Conservation (phyloP, 2,888 invertebrate genomes). For the Melolontha melolontha region DNA sequence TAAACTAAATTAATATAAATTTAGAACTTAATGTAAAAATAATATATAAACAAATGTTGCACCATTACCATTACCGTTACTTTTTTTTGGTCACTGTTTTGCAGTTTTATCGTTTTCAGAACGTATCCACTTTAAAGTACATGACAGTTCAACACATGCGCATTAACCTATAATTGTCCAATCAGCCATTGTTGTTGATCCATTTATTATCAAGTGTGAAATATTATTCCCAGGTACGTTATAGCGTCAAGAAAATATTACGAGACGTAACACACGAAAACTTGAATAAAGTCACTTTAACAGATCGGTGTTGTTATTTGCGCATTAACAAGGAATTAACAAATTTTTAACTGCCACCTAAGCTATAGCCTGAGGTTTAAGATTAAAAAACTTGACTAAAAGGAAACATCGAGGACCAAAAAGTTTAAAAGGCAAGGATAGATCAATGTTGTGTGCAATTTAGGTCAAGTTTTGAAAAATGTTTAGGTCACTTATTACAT, state of each 20-base stretch:
- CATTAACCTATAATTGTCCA: conserved; percentile 64
- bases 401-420: conserved; percentile 6
- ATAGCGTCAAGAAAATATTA: conserved; percentile 24
- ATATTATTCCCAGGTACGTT: conserved; percentile 61
- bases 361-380: conserved; percentile 49
- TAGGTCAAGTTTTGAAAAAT: conserved; percentile 24
- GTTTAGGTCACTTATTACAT: conserved; percentile 14
- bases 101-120: conserved; percentile 16
- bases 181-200: conserved; percentile 68
- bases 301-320: conserved; percentile 25
- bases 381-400: conserved; percentile 37
- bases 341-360: conserved; percentile 51
- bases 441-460: conserved; percentile 10
- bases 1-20: too few species aligned
- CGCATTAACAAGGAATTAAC: conserved; percentile 22
- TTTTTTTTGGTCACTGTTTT: too few species aligned
- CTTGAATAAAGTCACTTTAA: conserved; percentile 23
- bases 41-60: too few species aligned
- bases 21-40: too few species aligned
- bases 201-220: conserved; percentile 63
- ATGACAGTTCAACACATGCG: conserved; percentile 57
- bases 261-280: conserved; percentile 10
- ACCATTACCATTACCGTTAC: too few species aligned
- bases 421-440: conserved; percentile 14
- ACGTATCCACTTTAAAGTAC: conserved; percentile 36